Evolutionary conservation across 2,888 invertebrate species (phyloP).

Genomic region (Tethea ocularis): DNA sequence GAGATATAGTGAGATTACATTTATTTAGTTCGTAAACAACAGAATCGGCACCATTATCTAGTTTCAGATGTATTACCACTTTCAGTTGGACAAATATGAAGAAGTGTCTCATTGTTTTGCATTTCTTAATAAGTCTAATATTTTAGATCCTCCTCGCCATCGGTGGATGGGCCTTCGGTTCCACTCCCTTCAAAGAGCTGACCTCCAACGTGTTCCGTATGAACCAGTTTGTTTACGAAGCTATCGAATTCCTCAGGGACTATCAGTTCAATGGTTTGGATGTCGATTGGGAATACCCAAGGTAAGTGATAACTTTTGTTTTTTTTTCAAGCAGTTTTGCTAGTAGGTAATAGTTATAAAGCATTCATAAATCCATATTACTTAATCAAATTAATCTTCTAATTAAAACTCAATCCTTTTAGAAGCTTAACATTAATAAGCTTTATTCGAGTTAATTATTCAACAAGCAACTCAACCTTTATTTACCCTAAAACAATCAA

Average conservation of each 20-base stretch:
- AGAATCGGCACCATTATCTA: too few relatives aligned
- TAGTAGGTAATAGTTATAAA: background rate
- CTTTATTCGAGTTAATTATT: background rate
- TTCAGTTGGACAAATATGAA: too few relatives aligned
- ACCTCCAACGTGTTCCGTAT: slow-evolving; percentile 96
- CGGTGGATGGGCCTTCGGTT: slow-evolving; percentile 98
- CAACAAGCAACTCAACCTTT: background rate
- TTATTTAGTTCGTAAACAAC: too few relatives aligned
- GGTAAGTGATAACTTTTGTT: slow-evolving; percentile 60
- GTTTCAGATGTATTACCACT: too few relatives aligned
- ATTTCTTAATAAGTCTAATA: slow-evolving; percentile 10
- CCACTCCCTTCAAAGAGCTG: slow-evolving; percentile 96
- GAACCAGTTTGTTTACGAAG: slow-evolving; percentile 98
- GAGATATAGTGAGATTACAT: too few relatives aligned
- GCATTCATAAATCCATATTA: background rate
- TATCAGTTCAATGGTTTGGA: slow-evolving; percentile 96
- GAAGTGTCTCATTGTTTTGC: background rate
- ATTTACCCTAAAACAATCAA: background rate
- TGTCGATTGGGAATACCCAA: slow-evolving; percentile 97
- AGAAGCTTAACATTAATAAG: background rate
- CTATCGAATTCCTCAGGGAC: slow-evolving; percentile 95
- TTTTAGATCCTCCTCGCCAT: slow-evolving; percentile 91
- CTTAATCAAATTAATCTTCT: background rate
- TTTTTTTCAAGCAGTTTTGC: background rate
- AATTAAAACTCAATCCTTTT: background rate